Base-by-base conservation (phyloP, 1,140 invertebrate genomes). In the Hydropsyche tenuis region DNA sequence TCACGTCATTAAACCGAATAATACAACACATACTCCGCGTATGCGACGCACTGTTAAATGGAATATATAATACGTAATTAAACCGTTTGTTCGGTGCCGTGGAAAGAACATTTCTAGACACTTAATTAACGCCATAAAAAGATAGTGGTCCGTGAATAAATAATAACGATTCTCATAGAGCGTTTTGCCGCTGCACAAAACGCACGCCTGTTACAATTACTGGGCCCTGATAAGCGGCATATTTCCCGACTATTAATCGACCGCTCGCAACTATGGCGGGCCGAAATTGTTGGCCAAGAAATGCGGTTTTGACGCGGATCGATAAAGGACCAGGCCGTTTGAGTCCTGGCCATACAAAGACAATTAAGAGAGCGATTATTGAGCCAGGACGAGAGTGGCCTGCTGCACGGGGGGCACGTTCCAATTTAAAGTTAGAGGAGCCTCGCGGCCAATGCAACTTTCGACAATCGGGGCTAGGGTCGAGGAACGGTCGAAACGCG, bases 31-130 rank as follows among this genome's bases (percentile, higher is more conserved):
- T 76, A 71, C 69, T 72, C 46, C 68, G 25, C 60, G 48, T 76
- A 73, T 68, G 70, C 51, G 75, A 71, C 68, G 69, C 72, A 70
- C 68, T 71, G 72, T 76, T 73, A 76, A 76, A 73, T 43, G 60
- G 72, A 76, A 72, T 73, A 68, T 68, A 76, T 73, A 76, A 76
- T 76, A 69, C 72, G 75, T 73, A 76, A 76, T 70, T 70, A 70
- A 70, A 70, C 68, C 68, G 68, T 70, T 70, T 70, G 46, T 69
- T 69, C 66, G 46, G 27, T 23, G 66, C 66, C 11, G 48, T 37
- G 27, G 51, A 56, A 70, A 70, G 68, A 68, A 56, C 68, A 70
- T 25, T 56, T 18, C 48, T 56, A 42, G 51, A 42, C 68, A 70
- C 68, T 70, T 70, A 70, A 70, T 70, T 70, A 70, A 70, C 51